A percentile compares a stretch with the other conserved stretches of the same genome.
Evolutionary conservation across 2,888 invertebrate genomes (phyloP).

Genomic region (Liodrosophila aerea): DNA sequence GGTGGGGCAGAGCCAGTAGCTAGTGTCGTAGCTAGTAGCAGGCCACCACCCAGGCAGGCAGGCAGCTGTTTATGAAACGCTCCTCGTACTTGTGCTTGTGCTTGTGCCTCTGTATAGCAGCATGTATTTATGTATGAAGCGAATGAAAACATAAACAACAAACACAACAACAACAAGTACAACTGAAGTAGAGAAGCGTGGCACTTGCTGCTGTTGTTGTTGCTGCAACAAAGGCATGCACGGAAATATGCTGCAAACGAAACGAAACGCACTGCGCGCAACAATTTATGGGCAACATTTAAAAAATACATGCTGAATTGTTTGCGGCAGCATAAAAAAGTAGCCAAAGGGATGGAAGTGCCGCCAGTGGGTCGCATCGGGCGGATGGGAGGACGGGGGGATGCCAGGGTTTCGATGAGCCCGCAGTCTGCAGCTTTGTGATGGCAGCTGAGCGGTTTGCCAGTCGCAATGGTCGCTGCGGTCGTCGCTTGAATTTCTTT

Average conservation of each 20-base stretch:
- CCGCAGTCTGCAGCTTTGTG: not conserved
- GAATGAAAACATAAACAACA: slow-evolving; percentile 71
- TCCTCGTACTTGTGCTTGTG: slow-evolving; percentile 60
- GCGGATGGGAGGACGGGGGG: not conserved
- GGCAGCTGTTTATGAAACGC: slow-evolving; percentile 74
- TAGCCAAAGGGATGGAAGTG: slow-evolving; percentile 45
- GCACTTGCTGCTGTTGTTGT: slow-evolving; percentile 32
- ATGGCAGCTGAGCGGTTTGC: slow-evolving; percentile 16
- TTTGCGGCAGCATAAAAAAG: slow-evolving; percentile 74
- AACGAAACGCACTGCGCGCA: slow-evolving; percentile 71
- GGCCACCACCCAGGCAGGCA: slow-evolving; percentile 71
- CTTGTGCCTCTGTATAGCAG: too few species aligned
- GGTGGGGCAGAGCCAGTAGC: not conserved
- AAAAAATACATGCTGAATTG: slow-evolving; percentile 73
- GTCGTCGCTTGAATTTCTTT: slow-evolving; percentile 65
- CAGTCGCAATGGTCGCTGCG: slow-evolving; percentile 33
- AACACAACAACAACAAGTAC: slow-evolving; percentile 26
- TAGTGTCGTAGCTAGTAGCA: not conserved
- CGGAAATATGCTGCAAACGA: slow-evolving; percentile 61
- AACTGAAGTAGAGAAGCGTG: slow-evolving; percentile 58
- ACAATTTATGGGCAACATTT: slow-evolving; percentile 78
- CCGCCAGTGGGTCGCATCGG: not conserved
- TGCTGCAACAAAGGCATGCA: slow-evolving; percentile 59
- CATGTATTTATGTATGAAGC: slow-evolving; percentile 77
- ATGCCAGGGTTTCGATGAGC: slow-evolving; percentile 1